These are phyloP conservation scores for Acanthisitta chloris DNA, from an alignment of 2,113 vertebrate genomes.

Conservation along the genomic window DNA sequence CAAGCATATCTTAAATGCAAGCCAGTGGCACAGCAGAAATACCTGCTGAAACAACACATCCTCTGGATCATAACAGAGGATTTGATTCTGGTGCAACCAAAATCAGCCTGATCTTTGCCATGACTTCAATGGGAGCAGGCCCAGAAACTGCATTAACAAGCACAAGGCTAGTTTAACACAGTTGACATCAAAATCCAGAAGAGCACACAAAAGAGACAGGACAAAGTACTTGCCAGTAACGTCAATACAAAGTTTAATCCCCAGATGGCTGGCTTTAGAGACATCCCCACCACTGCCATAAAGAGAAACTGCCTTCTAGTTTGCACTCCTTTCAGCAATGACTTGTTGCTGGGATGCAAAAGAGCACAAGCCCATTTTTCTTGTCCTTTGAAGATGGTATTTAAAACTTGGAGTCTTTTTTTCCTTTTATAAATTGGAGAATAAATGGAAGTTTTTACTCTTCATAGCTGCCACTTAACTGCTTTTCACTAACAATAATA, in stretches of 20 bases:
- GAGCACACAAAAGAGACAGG: constrained; percentile 54
- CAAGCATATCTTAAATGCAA: not conserved
- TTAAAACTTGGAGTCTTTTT: not conserved
- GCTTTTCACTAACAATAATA: constrained; percentile 19
- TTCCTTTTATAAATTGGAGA: not conserved
- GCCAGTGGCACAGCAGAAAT: not conserved
- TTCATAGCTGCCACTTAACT: constrained; percentile 3
- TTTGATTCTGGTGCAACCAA: not conserved
- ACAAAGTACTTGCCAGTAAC: constrained; percentile 55
- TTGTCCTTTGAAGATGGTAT: constrained; percentile 36
- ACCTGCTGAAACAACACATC: not conserved
- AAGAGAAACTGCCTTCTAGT: constrained; percentile 41
- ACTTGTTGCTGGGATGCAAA: constrained; percentile 41
- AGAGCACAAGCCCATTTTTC: constrained; percentile 30
- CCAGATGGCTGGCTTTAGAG: constrained; percentile 59
- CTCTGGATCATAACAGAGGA: not conserved
- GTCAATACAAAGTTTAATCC: constrained; percentile 63
- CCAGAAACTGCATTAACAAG: constrained; percentile 57
- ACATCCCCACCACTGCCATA: constrained; percentile 42
- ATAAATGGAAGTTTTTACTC: not conserved
- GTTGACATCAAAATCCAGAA: constrained; percentile 62
- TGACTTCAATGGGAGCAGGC: constrained; percentile 39
- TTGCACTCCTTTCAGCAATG: constrained; percentile 32
- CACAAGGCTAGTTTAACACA: constrained; percentile 47
- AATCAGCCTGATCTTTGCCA: constrained; percentile 58